phyloP scores from a whole-genome alignment of 2,888 invertebrate genomes.

The Leptothorax acervorum region DNA sequence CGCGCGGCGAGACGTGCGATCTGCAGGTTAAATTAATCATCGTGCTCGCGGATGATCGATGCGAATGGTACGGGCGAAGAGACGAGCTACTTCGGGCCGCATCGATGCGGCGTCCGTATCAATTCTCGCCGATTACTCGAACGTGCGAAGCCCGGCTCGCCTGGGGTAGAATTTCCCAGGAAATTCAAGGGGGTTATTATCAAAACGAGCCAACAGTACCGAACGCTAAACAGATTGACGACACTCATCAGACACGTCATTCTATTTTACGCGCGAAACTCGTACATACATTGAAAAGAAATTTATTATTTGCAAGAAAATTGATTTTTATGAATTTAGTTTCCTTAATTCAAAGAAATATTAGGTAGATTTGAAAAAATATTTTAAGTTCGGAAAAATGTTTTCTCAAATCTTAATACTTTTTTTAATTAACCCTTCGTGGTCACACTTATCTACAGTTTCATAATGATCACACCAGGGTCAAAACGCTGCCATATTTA shows the following conservation, averaged over 20 bases:
- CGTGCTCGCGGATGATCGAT: constrained; percentile 42
- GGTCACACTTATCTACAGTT: too few relatives aligned
- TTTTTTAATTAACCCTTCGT: too few relatives aligned
- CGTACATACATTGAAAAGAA: too few relatives aligned
- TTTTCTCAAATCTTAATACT: too few relatives aligned
- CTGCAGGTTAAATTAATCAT: constrained; percentile 63
- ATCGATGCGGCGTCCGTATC: constrained; percentile 38
- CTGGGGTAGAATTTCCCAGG: not conserved
- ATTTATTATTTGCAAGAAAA: too few relatives aligned
- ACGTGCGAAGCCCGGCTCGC: not conserved
- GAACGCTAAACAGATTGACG: not conserved
- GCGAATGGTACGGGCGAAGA: constrained; percentile 15
- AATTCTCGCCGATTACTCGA: constrained; percentile 42
- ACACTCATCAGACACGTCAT: not conserved
- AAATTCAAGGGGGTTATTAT: constrained; percentile 4
- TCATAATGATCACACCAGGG: too few relatives aligned
- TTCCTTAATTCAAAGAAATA: too few relatives aligned
- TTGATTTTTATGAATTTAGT: too few relatives aligned
- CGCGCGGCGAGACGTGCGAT: constrained; percentile 50
- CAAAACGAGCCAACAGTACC: not conserved
- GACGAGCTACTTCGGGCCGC: constrained; percentile 22
- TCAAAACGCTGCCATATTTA: too few relatives aligned
- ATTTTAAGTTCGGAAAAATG: too few relatives aligned
- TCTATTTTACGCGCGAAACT: too few relatives aligned
- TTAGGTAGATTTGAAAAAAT: too few relatives aligned